Base-by-base conservation (phyloP, 2,797 vertebrate genomes). In the Ctenopoma kingsleyae region DNA sequence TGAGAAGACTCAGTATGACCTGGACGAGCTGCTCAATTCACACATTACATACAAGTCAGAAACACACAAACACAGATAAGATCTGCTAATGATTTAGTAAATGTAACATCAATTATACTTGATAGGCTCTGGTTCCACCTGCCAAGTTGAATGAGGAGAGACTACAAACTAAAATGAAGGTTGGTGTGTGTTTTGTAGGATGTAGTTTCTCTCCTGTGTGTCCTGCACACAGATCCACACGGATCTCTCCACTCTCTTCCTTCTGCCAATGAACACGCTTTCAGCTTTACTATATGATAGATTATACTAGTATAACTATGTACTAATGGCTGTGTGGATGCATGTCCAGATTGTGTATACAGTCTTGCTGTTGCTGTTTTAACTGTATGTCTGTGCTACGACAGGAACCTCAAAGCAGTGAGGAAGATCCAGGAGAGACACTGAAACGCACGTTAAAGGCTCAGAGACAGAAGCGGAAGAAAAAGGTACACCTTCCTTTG, bases 381-480 rank as follows among this genome's bases (percentile, higher is more conserved):
- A 57, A 16, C 17, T 27, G 6, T 25, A 1, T 69, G 7, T 9
- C 0, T 79, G 9, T 74, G 19, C 78, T 71, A 49, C 65, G 59
- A 55, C 87, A 96, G 95, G 94, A 85, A 38, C 80, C 63, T 5
- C 44, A 63, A 41, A 86, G 81, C 13, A 83, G 87, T 3, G 88
- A 93, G 0, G 86, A 94, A 12, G 89, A 92, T 8, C 87, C 85
- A 0, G 89, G 72, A 62, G 93, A 93, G 69, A 89, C 82, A 5
- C 83, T 91, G 68, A 96, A 94, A 82, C 90, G 86, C 46, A 82
- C 83, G 0, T n/a, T 95, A 3, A 95, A 83, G 68, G 81, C 82
- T 4, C 93, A 92, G 79, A 93, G 94, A 63, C 92, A 90, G 73
- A 94, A 78, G 16, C 85, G 91, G 48, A 96, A 93, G 81, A 94